Conservation (phyloP, 2,113 vertebrate genomes). For the Sapajus apella region DNA sequence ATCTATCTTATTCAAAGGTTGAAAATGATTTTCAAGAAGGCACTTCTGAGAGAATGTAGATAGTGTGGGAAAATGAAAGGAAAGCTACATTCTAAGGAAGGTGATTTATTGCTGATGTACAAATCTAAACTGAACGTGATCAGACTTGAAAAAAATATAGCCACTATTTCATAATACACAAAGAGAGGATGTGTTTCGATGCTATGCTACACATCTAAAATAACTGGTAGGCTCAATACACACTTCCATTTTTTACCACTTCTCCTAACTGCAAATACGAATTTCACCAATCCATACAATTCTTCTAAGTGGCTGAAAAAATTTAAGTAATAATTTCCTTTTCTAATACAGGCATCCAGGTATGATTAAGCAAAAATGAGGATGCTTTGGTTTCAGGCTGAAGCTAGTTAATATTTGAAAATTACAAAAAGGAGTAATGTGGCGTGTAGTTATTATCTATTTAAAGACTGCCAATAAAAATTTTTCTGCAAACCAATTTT, state of each 20-base stretch:
- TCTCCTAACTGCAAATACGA: neutral
- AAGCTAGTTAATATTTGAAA: conserved; percentile 13
- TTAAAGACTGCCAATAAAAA: neutral
- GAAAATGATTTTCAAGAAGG: conserved; percentile 66
- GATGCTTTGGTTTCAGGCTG: neutral
- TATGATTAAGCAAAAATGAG: neutral
- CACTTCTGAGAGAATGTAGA: conserved; percentile 46
- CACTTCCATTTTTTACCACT: neutral
- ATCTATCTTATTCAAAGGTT: conserved; percentile 60
- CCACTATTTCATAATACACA: conserved; percentile 31
- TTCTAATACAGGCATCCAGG: neutral
- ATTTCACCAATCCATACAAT: neutral
- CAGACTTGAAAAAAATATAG: conserved; percentile 57
- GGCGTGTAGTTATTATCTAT: neutral
- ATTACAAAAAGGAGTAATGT: neutral
- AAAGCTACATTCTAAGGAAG: conserved; percentile 11
- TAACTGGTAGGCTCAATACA: neutral
- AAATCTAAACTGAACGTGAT: conserved; percentile 53
- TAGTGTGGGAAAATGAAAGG: conserved; percentile 54
- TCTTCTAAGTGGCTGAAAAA: neutral
- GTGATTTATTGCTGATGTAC: conserved; percentile 66
- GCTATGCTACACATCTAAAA: neutral
- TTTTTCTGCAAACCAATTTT: neutral
- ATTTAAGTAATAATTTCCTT: neutral
- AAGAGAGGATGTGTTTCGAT: conserved; percentile 54